These are phyloP conservation scores for Benthosema pterotum DNA, from an alignment of 2,797 vertebrate genomes.

Conservation along the genomic window DNA sequence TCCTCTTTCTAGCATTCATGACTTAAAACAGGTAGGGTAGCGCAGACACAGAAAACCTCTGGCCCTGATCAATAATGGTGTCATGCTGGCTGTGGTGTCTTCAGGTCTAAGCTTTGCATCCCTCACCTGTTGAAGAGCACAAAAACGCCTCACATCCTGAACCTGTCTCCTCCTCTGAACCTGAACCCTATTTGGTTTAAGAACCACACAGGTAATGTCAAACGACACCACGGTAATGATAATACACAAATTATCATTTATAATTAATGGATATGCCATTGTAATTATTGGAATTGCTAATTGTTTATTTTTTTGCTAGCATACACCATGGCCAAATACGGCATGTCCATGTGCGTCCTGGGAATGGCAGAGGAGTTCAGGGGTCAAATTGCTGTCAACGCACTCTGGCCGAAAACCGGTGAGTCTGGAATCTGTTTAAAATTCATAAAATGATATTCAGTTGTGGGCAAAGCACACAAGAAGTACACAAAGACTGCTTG, in stretches of 20 bases:
- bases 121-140: constrained; percentile 91
- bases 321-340: constrained; percentile 97
- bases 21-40: too few species aligned
- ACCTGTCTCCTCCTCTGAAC: constrained; percentile 94
- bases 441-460: too few species aligned
- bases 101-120: constrained; percentile 92
- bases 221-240: too few species aligned
- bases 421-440: constrained; percentile 6
- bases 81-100: constrained; percentile 6
- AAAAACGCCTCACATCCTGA: constrained; percentile 91
- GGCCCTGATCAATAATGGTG: too few species aligned
- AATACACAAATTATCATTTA: too few species aligned
- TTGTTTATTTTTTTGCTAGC: constrained; percentile 80
- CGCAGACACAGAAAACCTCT: too few species aligned
- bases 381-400: constrained; percentile 94
- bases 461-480: too few species aligned
- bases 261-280: too few species aligned
- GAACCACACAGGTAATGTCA: constrained; percentile 90
- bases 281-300: too few species aligned
- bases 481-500: too few species aligned
- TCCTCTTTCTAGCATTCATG: too few species aligned
- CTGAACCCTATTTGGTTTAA: constrained; percentile 96
- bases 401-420: constrained; percentile 97
- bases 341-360: constrained; percentile 98
- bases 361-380: constrained; percentile 97